These are phyloP conservation scores for Chironomus tepperi DNA, from an alignment of 1,140 invertebrate species.

Conservation along the genomic window DNA sequence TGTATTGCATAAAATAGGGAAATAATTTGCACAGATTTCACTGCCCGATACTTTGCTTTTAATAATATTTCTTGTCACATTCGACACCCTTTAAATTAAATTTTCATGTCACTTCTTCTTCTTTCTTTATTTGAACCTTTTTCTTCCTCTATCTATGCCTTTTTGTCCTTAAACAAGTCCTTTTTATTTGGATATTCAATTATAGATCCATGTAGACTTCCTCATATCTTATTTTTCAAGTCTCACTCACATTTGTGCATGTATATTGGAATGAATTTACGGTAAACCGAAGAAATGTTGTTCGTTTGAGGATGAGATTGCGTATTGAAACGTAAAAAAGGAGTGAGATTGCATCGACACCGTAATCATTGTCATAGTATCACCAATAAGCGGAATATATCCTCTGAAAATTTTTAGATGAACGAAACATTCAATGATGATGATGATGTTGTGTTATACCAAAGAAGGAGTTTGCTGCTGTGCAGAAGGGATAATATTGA, in stretches of 20 bases:
- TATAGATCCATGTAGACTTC: not conserved
- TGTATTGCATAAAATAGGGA: too few relatives aligned
- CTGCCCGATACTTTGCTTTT: not conserved
- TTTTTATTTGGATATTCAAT: too few relatives aligned
- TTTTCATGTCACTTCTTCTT: not conserved
- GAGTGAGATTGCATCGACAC: not conserved
- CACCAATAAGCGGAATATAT: too few relatives aligned
- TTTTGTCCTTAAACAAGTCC: not conserved
- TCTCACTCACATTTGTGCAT: not conserved
- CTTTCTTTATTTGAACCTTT: too few relatives aligned
- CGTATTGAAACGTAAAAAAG: not conserved
- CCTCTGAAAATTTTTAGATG: too few relatives aligned
- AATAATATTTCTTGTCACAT: constrained; percentile 7
- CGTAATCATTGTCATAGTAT: too few relatives aligned
- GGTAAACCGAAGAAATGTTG: constrained; percentile 23
- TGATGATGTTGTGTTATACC: too few relatives aligned
- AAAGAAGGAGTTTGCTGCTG: not conserved
- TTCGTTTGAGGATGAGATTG: constrained; percentile 10
- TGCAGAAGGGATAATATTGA: not conserved
- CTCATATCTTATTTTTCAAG: not conserved
- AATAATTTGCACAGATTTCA: too few relatives aligned
- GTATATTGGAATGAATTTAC: not conserved
- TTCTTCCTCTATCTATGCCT: not conserved
- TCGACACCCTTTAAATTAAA: constrained; percentile 23
- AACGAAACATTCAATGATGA: too few relatives aligned